Percentiles rank a stretch among this genome's conserved stretches.
Conservation (phyloP, 2,797 vertebrate genomes). For the Sebastes ruberrimus region DNA sequence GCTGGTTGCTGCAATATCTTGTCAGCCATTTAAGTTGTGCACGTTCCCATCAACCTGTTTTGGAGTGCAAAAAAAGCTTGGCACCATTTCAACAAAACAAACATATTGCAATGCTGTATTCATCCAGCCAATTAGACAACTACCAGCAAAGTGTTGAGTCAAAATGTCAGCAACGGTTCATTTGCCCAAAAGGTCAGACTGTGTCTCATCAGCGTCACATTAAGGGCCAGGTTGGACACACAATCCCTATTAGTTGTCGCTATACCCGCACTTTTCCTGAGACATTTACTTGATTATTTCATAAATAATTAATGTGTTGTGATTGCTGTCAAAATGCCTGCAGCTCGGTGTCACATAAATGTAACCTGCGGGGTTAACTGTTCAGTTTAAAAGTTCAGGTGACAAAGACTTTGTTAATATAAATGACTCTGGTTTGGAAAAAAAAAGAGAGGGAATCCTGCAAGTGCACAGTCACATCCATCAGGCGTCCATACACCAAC, state of each 20-base stretch:
- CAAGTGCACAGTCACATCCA: conserved; percentile 19
- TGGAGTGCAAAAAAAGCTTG: conserved; percentile 30
- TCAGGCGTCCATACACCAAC: not conserved
- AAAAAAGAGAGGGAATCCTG: conserved; percentile 15
- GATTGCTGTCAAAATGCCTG: conserved; percentile 54
- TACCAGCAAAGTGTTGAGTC: conserved; percentile 36
- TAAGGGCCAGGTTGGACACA: conserved; percentile 44
- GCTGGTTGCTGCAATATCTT: conserved; percentile 49
- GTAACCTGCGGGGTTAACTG: conserved; percentile 34
- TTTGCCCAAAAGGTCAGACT: conserved; percentile 66
- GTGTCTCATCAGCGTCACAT: conserved; percentile 66
- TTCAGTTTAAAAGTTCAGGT: conserved; percentile 55
- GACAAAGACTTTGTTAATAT: conserved; percentile 29
- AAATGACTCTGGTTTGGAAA: conserved; percentile 9
- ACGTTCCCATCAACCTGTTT: conserved; percentile 22
- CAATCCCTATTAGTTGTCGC: conserved; percentile 48
- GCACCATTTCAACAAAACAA: conserved; percentile 16
- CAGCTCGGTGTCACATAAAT: conserved; percentile 39
- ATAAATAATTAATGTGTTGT: conserved; percentile 71
- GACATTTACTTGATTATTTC: conserved; percentile 64
- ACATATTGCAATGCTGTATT: conserved; percentile 21
- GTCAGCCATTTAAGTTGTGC: conserved; percentile 49
- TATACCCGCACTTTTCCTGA: conserved; percentile 36
- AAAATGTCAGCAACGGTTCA: conserved; percentile 61
- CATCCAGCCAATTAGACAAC: conserved; percentile 42